Evolutionary conservation across 2,797 vertebrate species (phyloP), one percentile per base, ranked within the genome.

Genomic region (Acanthornis magna): DNA sequence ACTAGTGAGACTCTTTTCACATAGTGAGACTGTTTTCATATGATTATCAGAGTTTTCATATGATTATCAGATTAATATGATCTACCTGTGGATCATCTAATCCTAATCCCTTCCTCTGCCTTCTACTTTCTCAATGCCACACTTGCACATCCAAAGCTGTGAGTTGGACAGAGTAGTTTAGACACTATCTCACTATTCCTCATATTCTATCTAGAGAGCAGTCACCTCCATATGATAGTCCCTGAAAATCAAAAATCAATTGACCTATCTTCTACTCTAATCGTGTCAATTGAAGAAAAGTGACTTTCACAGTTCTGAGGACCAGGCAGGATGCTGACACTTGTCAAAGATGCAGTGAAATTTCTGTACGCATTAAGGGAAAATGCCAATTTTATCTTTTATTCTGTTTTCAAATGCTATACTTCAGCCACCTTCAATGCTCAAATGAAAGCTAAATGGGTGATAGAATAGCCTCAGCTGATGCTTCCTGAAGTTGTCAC

Each of bases 401-500:
- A 73, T 36, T 89, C 42, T 86, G 34, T 85, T 94, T 90, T 88
- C 60, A 91, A 73, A 76, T 27, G 32, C 47, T 91, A 70, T 81
- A 88, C 83, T 88, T 88, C 57, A 74, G 58, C 51, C 73, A 78
- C 17, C 23, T 74, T 81, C 79, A 81, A 17, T 55, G 67, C 36
- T 89, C 73, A 96, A 63, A 92, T 82, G 67, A 84, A 95, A 74
- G 79, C 25, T 88, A 93, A 92, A 91, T 30, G 76, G 45, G 53
- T 90, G 70, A 91, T 75, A 84, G 79, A 92, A 91, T 38, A 73
- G 91, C 55, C 63, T 82, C 71, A 63, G 53, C 20, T 84, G 89
- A 95, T 82, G 80, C 67, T 94, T 92, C 83, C 83, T 94, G 60
- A 88, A 91, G 85, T 84, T 95, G 95, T 96, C 91, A 90, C 77